A percentile compares a stretch with the other conserved stretches of the same genome.
Evolutionary conservation across 2,797 vertebrate genomes (phyloP).

Genomic region (Discoglossus pictus): DNA sequence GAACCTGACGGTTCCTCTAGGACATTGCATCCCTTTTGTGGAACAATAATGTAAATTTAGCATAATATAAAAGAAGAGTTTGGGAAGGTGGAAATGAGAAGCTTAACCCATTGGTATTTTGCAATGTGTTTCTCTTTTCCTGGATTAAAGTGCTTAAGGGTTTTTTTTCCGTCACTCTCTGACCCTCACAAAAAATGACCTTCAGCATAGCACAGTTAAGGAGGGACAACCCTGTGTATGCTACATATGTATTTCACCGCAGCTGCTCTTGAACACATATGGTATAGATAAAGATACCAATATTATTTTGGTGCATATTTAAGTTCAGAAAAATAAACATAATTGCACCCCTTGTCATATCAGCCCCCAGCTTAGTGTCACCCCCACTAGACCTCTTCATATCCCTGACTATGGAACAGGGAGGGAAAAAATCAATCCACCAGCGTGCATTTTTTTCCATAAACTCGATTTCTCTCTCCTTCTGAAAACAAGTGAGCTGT

Average conservation of each 20-base stretch:
- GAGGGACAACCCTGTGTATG: too few relatives aligned
- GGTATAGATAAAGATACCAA: too few relatives aligned
- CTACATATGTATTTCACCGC: too few relatives aligned
- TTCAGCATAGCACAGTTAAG: neutral
- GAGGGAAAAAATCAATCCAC: constrained; percentile 61
- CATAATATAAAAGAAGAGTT: neutral
- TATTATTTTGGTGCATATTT: too few relatives aligned
- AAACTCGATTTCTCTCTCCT: constrained; percentile 84
- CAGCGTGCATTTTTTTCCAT: constrained; percentile 70
- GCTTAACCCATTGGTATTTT: constrained; percentile 14
- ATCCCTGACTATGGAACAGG: constrained; percentile 64
- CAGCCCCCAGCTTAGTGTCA: neutral
- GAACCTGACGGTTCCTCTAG: too few relatives aligned
- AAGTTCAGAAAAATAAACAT: too few relatives aligned
- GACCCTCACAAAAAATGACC: constrained; percentile 4
- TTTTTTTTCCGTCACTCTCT: neutral
- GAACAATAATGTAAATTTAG: constrained; percentile 12
- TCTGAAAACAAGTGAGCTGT: constrained; percentile 99
- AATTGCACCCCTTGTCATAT: neutral
- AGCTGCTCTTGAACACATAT: too few relatives aligned
- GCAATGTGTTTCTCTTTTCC: neutral
- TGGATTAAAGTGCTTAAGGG: neutral
- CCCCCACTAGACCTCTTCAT: constrained; percentile 64
- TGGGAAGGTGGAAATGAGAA: neutral
- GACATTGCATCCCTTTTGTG: neutral